A percentile compares a stretch with the other conserved stretches of the same genome.
phyloP scores from a whole-genome alignment of 2,113 vertebrate genomes.

The Mystacornis crossleyi region DNA sequence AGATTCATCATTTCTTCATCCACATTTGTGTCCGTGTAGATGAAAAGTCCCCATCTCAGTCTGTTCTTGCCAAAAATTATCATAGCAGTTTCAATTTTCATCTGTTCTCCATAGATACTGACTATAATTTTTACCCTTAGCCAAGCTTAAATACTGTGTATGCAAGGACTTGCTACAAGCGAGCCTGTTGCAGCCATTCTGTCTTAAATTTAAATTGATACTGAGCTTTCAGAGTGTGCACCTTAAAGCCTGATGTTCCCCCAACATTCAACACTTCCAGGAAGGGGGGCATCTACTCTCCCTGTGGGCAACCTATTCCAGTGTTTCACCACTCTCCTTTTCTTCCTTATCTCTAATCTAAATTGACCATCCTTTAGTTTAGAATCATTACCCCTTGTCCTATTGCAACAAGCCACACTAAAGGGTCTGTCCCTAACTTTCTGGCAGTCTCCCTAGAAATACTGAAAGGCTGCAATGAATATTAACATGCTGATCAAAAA shows the following conservation, averaged over 20 bases:
- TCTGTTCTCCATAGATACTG: neutral
- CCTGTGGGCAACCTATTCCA: neutral
- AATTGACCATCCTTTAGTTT: neutral
- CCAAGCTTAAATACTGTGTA: neutral
- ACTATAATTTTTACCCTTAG: neutral
- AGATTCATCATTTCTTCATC: neutral
- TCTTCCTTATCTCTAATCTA: neutral
- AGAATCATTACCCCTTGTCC: neutral
- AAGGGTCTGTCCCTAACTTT: neutral
- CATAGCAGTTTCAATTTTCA: neutral
- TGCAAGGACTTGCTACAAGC: neutral
- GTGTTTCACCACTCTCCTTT: neutral
- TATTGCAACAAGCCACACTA: neutral
- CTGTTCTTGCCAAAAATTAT: neutral
- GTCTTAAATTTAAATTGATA: neutral
- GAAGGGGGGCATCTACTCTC: neutral
- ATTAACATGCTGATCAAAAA: neutral
- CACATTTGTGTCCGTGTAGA: fast-evolving
- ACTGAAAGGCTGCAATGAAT: neutral
- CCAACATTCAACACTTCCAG: neutral
- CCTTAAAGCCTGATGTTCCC: neutral
- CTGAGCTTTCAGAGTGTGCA: neutral
- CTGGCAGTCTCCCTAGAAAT: neutral
- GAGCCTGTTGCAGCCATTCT: neutral
- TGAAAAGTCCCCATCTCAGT: neutral